A percentile compares a stretch with the other conserved stretches of the same genome.
phyloP scores from a whole-genome alignment of 2,113 vertebrate genomes.

The Saguinus imperator region DNA sequence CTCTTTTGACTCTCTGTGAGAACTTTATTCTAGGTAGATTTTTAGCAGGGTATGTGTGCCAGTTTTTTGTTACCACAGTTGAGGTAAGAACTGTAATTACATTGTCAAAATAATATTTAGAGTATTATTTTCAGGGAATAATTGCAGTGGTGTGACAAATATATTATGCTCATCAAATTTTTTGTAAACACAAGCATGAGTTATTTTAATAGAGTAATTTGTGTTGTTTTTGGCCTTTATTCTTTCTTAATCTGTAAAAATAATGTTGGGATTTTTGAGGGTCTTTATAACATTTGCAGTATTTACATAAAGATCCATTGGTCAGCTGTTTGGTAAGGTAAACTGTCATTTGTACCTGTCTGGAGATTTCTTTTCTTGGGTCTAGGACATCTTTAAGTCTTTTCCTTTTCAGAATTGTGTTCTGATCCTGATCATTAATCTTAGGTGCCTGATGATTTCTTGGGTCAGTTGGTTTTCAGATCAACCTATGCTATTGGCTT shows the following conservation, averaged over 20 bases:
- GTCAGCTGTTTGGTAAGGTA: slow-evolving; percentile 73
- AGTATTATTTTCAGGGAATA: slow-evolving; percentile 86
- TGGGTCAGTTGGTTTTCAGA: slow-evolving; percentile 59
- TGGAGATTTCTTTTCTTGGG: slow-evolving; percentile 74
- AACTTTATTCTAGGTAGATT: slow-evolving; percentile 75
- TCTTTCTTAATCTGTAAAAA: slow-evolving; percentile 84
- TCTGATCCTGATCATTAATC: slow-evolving; percentile 50
- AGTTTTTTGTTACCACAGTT: slow-evolving; percentile 79
- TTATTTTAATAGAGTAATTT: slow-evolving; percentile 85
- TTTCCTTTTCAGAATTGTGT: slow-evolving; percentile 62
- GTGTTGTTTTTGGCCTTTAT: slow-evolving; percentile 84
- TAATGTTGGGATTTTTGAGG: slow-evolving; percentile 79
- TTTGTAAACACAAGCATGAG: slow-evolving; percentile 83
- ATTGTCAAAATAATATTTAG: slow-evolving; percentile 89
- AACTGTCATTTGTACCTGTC: slow-evolving; percentile 78
- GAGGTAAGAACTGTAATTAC: slow-evolving; percentile 86
- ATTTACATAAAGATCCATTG: slow-evolving; percentile 76
- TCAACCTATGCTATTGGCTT: not conserved
- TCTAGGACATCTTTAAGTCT: slow-evolving; percentile 60
- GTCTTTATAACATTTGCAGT: slow-evolving; percentile 71
- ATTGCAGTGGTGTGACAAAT: slow-evolving; percentile 87
- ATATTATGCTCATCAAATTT: slow-evolving; percentile 85
- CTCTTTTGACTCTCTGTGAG: slow-evolving; percentile 56
- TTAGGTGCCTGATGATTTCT: not conserved
- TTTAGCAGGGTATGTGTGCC: slow-evolving; percentile 73